Evolutionary conservation across 2,797 vertebrate genomes (phyloP).

Genomic region (Diceros bicornis): DNA sequence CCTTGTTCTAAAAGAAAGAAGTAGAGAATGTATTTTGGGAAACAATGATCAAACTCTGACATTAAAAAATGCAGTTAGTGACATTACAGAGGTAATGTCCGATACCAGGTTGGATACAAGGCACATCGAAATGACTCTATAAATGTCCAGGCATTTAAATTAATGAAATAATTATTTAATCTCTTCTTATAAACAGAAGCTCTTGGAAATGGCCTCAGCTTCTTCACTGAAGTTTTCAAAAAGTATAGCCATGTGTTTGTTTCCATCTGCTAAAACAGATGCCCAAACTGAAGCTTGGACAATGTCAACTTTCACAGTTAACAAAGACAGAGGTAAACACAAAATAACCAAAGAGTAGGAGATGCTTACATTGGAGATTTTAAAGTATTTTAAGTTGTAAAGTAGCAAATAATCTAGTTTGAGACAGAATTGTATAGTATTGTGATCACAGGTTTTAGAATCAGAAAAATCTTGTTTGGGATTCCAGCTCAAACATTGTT

Average conservation of each 20-base stretch:
- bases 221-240: not conserved
- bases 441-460: not conserved
- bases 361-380: not conserved
- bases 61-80: not conserved
- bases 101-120: not conserved
- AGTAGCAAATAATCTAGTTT: not conserved
- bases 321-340: not conserved
- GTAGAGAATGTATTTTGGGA: not conserved
- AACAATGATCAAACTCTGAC: not conserved
- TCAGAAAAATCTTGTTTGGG: not conserved
- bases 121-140: not conserved
- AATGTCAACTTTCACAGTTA: not conserved
- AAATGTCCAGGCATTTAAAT: not conserved
- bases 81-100: not conserved
- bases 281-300: not conserved
- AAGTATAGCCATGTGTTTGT: not conserved
- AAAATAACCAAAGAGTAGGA: not conserved
- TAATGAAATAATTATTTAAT: not conserved
- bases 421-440: not conserved
- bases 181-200: not conserved
- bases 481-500: not conserved
- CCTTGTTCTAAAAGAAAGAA: not conserved
- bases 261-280: not conserved
- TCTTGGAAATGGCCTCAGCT: not conserved
- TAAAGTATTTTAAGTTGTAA: not conserved